Evolutionary conservation across 2,888 invertebrate genomes (phyloP), one percentile per base, ranked within the genome.

Genomic region (Apotomis capreana): DNA sequence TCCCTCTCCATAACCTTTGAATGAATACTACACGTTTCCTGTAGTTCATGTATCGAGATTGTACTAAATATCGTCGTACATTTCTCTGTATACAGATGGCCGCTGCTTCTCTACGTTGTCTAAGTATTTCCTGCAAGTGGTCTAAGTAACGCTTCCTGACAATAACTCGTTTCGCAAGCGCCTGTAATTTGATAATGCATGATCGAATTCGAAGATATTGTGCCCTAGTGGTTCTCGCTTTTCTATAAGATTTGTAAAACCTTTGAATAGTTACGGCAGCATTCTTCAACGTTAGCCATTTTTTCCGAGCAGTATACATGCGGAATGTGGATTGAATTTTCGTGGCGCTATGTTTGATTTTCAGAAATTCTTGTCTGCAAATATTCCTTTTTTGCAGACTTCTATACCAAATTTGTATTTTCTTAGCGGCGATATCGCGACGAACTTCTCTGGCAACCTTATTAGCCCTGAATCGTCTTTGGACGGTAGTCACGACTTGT

Each of bases 1-100:
- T 90, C 3, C 89, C 89, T 79, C 87, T 87, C 91, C 94, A 94
- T 69, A 87, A 76, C 68, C 76, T 84, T 76, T 94, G 94, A 69
- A 94, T 77, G 55, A 80, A 82, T 61, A 87, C 77, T 0, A 89
- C 84, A 36, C 85, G 83, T 60, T 80, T 77, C 49, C 81, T 83
- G 64, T 87, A 86, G 58, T 80, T 74, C n/a, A 71, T 73, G 76
- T 89, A 91, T 74, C 79, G 76, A 5, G 83, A 85, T 69, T 83
- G 83, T n/a, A 77, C 79, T 13, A 90, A 75, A 72, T 89, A 89
- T 12, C 88, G 77, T 59, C 88, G 85, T 5, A 85, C 73, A 79
- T 90, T 82, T 76, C 89, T 91, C 75, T 92, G 92, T 61, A 91
- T 80, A 70, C 82, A 85, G 52, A 86, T 76, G 5, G 87, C 89